These are phyloP conservation scores for Apamea monoglypha DNA, from an alignment of 2,888 invertebrate species.

Conservation along the genomic window DNA sequence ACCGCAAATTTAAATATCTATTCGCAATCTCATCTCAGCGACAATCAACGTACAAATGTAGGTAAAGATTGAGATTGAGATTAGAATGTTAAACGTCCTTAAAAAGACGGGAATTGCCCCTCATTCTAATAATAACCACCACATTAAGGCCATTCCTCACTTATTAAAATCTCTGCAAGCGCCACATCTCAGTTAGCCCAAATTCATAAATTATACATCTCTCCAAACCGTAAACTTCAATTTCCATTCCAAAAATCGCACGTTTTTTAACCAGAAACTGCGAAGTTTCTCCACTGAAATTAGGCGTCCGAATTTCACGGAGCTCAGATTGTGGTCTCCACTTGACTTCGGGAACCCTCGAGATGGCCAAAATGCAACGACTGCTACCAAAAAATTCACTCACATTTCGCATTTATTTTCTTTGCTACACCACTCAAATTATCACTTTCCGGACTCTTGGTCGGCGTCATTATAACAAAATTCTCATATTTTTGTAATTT, in stretches of 20 bases:
- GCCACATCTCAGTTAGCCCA: neutral
- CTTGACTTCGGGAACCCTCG: constrained; percentile 45
- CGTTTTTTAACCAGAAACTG: constrained; percentile 11
- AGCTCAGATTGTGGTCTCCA: constrained; percentile 24
- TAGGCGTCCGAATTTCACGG: constrained; percentile 27
- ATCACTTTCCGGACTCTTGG: constrained; percentile 23
- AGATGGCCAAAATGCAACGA: constrained; percentile 31
- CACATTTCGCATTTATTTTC: constrained; percentile 19
- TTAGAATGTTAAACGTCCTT: neutral
- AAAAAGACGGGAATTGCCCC: neutral
- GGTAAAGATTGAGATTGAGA: neutral
- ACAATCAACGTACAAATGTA: neutral
- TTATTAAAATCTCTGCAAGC: constrained; percentile 3
- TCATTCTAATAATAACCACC: neutral
- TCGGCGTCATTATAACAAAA: constrained; percentile 23
- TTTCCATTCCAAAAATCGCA: constrained; percentile 4
- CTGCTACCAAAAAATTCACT: constrained; percentile 23
- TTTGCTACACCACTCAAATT: constrained; percentile 40
- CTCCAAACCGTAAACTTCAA: constrained; percentile 14
- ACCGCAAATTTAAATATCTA: neutral
- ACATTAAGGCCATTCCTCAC: neutral
- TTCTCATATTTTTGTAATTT: neutral
- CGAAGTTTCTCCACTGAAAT: constrained; percentile 35
- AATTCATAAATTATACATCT: constrained; percentile 24
- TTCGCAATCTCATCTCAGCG: neutral